phyloP scores from a whole-genome alignment of 2,888 invertebrate species.

The Pogonocherus hispidulus region DNA sequence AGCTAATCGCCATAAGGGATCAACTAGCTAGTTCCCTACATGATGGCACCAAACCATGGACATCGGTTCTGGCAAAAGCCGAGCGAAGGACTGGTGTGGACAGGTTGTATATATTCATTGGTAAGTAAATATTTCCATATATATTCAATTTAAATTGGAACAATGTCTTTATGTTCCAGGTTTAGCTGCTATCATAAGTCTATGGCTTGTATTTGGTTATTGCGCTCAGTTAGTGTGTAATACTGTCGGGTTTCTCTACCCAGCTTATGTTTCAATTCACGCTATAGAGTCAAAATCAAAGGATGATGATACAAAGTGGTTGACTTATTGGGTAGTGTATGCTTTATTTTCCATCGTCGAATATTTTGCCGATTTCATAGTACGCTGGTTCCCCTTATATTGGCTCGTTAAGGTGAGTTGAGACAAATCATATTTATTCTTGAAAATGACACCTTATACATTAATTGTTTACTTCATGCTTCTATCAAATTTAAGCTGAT shows the following conservation, averaged over 20 bases:
- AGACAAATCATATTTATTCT: neutral
- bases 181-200: slow-evolving; percentile 78
- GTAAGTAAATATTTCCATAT: slow-evolving; percentile 69
- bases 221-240: slow-evolving; percentile 97
- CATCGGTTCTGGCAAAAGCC: slow-evolving; percentile 74
- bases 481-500: neutral
- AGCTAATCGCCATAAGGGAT: neutral
- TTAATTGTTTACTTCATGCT: neutral
- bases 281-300: slow-evolving; percentile 84
- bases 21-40: slow-evolving; percentile 65
- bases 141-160: too few species aligned
- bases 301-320: slow-evolving; percentile 96
- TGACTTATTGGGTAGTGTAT: slow-evolving; percentile 98
- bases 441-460: neutral
- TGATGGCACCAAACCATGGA: slow-evolving; percentile 82
- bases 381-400: slow-evolving; percentile 93
- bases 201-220: slow-evolving; percentile 96
- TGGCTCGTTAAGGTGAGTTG: slow-evolving; percentile 89
- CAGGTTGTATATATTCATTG: slow-evolving; percentile 82
- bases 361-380: slow-evolving; percentile 92
- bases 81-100: slow-evolving; percentile 82
- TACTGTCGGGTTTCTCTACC: slow-evolving; percentile 93
- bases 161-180: slow-evolving; percentile 74
- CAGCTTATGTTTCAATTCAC: slow-evolving; percentile 92
- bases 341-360: slow-evolving; percentile 92